phyloP scores from a whole-genome alignment of 2,113 vertebrate genomes.

The Labrus mixtus region DNA sequence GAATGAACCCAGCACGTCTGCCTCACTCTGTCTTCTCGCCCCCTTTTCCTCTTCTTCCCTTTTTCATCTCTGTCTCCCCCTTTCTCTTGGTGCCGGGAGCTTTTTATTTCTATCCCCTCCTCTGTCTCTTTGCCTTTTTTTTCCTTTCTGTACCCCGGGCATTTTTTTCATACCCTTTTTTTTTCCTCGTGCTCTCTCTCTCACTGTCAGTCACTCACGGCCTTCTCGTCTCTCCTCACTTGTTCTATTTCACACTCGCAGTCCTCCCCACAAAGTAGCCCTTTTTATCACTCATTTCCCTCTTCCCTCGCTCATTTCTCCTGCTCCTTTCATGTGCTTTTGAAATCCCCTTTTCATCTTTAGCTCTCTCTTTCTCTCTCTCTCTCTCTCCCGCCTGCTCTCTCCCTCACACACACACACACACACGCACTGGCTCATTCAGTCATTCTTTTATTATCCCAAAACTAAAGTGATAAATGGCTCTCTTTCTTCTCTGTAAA shows the following conservation, averaged over 20 bases:
- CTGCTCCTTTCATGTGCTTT: constrained; percentile 82
- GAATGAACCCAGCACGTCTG: constrained; percentile 78
- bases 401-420: constrained; percentile 14
- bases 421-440: constrained; percentile 67
- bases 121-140: constrained; percentile 63
- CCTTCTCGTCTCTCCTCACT: constrained; percentile 73
- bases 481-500: constrained; percentile 81
- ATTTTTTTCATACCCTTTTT: constrained; percentile 55
- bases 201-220: constrained; percentile 75
- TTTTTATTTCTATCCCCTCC: constrained; percentile 61
- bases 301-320: constrained; percentile 81
- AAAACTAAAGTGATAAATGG: constrained; percentile 83
- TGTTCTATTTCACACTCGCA: constrained; percentile 78
- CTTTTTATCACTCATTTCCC: constrained; percentile 83
- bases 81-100: constrained; percentile 49
- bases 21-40: constrained; percentile 57
- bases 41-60: constrained; percentile 45
- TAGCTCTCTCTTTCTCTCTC: constrained; percentile 56
- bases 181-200: constrained; percentile 67
- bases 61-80: constrained; percentile 35
- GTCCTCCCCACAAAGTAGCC: constrained; percentile 77
- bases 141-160: constrained; percentile 57
- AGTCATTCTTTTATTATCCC: constrained; percentile 81
- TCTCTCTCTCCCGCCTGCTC: constrained; percentile 35
- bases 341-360: constrained; percentile 83